Conservation (phyloP, 1,140 invertebrate species). For the Xylocopa sonorina region DNA sequence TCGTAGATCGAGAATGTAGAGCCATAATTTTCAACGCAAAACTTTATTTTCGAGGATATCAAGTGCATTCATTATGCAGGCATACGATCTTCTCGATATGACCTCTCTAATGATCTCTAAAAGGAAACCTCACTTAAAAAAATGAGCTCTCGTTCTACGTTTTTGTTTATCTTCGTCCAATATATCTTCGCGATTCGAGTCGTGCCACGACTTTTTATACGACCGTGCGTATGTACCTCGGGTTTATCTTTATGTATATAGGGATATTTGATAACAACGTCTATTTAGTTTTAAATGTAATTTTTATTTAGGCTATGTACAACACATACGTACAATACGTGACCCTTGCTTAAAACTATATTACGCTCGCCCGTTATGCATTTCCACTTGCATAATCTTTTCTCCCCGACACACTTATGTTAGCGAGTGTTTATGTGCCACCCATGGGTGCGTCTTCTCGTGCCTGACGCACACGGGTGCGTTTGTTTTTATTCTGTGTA, state of each 20-base stretch:
- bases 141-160: no score
- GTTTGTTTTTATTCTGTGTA: no score
- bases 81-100: no score
- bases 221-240: no score
- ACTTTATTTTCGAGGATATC: no score
- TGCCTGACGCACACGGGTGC: slow-evolving; percentile 12
- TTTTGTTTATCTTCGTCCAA: no score
- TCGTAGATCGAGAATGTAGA: no score
- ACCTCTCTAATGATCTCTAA: no score
- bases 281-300: slow-evolving; percentile 81
- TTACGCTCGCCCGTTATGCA: slow-evolving; percentile 74
- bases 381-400: slow-evolving; percentile 71
- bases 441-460: neutral
- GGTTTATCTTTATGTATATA: neutral
- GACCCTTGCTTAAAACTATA: slow-evolving; percentile 80
- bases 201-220: neutral
- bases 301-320: slow-evolving; percentile 82
- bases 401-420: slow-evolving; percentile 51
- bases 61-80: no score
- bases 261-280: neutral
- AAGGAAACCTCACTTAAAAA: no score
- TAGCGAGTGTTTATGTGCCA: slow-evolving; percentile 13
- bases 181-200: no score
- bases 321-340: slow-evolving; percentile 82
- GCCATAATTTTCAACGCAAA: no score